Evolutionary conservation across 2,888 invertebrate genomes (phyloP).

Genomic region (Sympetrum striolatum): DNA sequence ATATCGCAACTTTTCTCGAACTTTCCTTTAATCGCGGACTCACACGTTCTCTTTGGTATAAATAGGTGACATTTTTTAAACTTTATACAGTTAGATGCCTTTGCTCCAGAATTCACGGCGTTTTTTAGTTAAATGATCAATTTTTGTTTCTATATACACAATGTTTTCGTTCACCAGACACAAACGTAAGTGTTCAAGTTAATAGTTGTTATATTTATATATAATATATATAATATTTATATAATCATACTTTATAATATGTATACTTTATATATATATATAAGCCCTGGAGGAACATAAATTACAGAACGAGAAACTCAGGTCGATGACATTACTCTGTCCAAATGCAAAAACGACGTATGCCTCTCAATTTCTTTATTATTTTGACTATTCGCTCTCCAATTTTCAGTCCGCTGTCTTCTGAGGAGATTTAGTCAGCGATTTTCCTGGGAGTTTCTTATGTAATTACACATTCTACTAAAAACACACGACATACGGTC

Average conservation of each 20-base stretch:
- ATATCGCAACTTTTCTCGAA: slow-evolving; percentile 12
- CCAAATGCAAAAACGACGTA: not conserved
- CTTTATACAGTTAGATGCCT: slow-evolving; percentile 33
- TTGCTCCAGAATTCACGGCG: slow-evolving; percentile 8
- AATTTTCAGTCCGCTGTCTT: not conserved
- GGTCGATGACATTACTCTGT: slow-evolving; percentile 12
- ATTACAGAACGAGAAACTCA: slow-evolving; percentile 39
- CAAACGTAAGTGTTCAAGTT: slow-evolving; percentile 40
- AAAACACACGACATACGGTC: slow-evolving; percentile 15
- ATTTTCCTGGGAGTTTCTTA: not conserved
- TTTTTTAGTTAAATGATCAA: slow-evolving; percentile 3
- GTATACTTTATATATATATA: slow-evolving; percentile 42
- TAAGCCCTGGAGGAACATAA: slow-evolving; percentile 40
- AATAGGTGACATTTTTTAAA: slow-evolving; percentile 42
- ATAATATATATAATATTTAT: slow-evolving; percentile 43
- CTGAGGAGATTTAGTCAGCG: not conserved
- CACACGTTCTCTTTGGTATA: slow-evolving; percentile 45
- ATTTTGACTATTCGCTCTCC: too few relatives aligned
- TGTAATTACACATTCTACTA: slow-evolving; percentile 5
- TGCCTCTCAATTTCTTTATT: not conserved
- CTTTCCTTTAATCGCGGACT: slow-evolving; percentile 40
- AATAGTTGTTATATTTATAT: slow-evolving; percentile 39
- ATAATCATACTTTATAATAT: slow-evolving; percentile 41
- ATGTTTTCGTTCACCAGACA: slow-evolving; percentile 37
- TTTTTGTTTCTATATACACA: slow-evolving; percentile 20